Evolutionary conservation across 1,140 invertebrate species (phyloP).

Genomic region (Zaprionus camerounensis): DNA sequence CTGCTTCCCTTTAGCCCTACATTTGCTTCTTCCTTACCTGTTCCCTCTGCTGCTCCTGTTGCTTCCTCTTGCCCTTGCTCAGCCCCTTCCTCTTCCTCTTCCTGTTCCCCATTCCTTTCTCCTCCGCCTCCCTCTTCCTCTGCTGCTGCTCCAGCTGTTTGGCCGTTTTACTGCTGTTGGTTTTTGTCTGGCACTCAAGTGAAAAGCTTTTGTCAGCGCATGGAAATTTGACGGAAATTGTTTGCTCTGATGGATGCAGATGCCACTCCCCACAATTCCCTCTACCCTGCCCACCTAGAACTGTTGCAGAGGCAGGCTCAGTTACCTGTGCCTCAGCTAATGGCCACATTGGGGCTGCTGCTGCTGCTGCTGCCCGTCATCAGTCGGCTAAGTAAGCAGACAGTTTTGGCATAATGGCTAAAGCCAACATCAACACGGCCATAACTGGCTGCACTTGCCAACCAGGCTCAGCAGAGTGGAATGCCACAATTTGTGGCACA

Average conservation of each 20-base stretch:
- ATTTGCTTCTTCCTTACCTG: too few relatives aligned
- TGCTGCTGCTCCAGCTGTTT: slow-evolving; percentile 13
- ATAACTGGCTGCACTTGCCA: slow-evolving; percentile 42
- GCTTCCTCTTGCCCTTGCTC: not conserved
- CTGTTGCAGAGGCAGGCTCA: slow-evolving; percentile 6
- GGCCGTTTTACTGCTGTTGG: slow-evolving; percentile 49
- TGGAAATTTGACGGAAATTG: slow-evolving; percentile 83
- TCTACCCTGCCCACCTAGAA: not conserved
- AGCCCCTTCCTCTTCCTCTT: not conserved
- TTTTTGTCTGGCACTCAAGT: slow-evolving; percentile 78
- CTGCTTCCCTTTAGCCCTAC: too few relatives aligned
- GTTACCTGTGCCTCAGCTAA: slow-evolving; percentile 58
- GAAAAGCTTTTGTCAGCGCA: slow-evolving; percentile 80
- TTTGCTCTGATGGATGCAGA: slow-evolving; percentile 77
- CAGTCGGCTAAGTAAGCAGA: slow-evolving; percentile 65
- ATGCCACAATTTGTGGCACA: slow-evolving; percentile 55
- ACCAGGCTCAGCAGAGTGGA: slow-evolving; percentile 40
- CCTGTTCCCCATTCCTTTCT: not conserved
- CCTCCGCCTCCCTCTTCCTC: not conserved
- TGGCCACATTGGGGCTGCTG: slow-evolving; percentile 26
- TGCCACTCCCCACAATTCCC: slow-evolving; percentile 13
- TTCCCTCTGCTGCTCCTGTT: not conserved
- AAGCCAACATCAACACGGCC: slow-evolving; percentile 47
- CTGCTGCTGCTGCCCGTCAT: slow-evolving; percentile 1
- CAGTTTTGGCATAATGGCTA: slow-evolving; percentile 67